phyloP scores from a whole-genome alignment of 2,888 invertebrate genomes.

The Himalopsyche anomala region DNA sequence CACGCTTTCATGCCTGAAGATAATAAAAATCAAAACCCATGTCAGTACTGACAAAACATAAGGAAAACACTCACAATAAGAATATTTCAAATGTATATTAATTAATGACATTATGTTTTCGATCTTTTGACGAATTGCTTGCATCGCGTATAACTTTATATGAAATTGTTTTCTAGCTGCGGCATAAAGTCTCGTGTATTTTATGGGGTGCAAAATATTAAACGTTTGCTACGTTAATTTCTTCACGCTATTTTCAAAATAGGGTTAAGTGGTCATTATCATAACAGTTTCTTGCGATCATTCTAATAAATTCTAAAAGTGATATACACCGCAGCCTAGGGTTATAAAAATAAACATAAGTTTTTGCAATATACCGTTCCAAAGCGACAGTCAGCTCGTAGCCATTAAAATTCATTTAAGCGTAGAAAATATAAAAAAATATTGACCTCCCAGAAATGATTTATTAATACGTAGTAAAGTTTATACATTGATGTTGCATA shows the following conservation, averaged over 20 bases:
- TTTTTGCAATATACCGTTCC: neutral
- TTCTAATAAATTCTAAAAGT: slow-evolving; percentile 21
- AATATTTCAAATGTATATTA: too few species aligned
- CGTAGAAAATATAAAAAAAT: too few species aligned
- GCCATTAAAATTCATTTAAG: neutral
- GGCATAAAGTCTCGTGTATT: slow-evolving; percentile 34
- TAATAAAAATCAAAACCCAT: too few species aligned
- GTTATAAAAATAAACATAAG: slow-evolving; percentile 24
- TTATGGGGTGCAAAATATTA: slow-evolving; percentile 59
- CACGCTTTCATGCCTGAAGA: too few species aligned
- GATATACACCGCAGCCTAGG: slow-evolving; percentile 45
- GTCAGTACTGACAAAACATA: too few species aligned
- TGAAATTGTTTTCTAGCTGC: too few species aligned
- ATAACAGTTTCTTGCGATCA: slow-evolving; percentile 29
- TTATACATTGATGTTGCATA: too few species aligned
- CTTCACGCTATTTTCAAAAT: slow-evolving; percentile 45
- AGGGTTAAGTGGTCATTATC: slow-evolving; percentile 21
- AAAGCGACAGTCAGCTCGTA: neutral
- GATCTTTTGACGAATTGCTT: neutral
- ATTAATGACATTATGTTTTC: too few species aligned
- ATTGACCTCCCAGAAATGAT: too few species aligned
- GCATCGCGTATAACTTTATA: neutral
- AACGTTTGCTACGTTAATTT: slow-evolving; percentile 49
- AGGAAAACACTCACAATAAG: too few species aligned
- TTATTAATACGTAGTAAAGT: too few species aligned